Evolutionary conservation across 2,797 vertebrate genomes (phyloP), one percentile per base, ranked within the genome.

Genomic region (Enteromius paludinosus): DNA sequence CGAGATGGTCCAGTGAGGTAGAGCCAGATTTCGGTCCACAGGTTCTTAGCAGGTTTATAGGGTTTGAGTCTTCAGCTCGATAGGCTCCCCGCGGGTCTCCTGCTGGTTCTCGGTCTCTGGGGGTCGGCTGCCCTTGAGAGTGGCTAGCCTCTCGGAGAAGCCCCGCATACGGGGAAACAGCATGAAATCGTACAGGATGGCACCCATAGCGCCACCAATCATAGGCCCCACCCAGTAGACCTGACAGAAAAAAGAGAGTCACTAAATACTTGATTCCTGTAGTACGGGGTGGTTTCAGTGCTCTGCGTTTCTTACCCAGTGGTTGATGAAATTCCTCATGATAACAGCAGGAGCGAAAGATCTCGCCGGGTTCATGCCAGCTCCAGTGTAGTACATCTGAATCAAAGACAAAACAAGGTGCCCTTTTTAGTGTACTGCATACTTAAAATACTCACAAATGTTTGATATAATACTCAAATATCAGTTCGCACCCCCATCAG

Each of bases 191-290:
- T 98, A 98, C 61, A 98, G 89, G 74, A 97, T 91, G 59, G 96
- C 95, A 1, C 95, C 97, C 92, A 97, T 91, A 74, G 95, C 95
- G 9, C 93, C 96, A 49, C 97, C 97, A 79, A 97, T 96, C 94
- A 98, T 94, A 20, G 97, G 97, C 56, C 97, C 97, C 2, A 98
- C 96, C 97, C 97, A 97, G 90, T 97, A 97, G 65, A 97, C 96
- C 97, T 97, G 91, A 56, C 41, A 82, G 25, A 33, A 38, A 78
- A 71, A 38, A 28, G 76, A 8, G 4, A 23, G 61, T 17, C 43
- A 56, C 3, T 72, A 61, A 23, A 66, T 28, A 20, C 15, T 17
- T 15, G 3, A 30, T 28, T 7, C 5, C 25, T 70, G 14, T 17
- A 30, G 17, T 15, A 14, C 17, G 11, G 64, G 11, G 20, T 25